Evolutionary conservation across 1,140 invertebrate genomes (phyloP), one percentile per base, ranked within the genome.

Genomic region (Andricus grossulariae): DNA sequence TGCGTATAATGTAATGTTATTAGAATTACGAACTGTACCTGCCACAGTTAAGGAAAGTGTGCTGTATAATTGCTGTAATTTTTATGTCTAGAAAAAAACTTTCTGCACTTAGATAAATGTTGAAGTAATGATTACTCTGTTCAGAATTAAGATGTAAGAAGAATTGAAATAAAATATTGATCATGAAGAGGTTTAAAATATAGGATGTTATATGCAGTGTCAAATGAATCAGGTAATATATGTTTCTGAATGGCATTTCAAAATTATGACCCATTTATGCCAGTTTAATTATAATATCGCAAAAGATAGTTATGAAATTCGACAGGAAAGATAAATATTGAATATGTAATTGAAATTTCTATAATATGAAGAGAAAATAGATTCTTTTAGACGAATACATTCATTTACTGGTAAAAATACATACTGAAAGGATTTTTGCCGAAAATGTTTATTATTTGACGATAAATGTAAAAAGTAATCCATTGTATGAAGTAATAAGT

Each of bases 401-500:
- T 8, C 10, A 10, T 7, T 0, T 11, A 2, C 7, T 10, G 2
- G 39, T 11, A 45, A 45, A 11, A 45, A 11, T 45, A 45, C 39
- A 45, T 45, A 45, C 1, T 49, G 13, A 25, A 19, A 55, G 7
- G 50, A 72, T 73, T 79, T 76, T 71, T 71, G 55, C 18, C 39
- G 76, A 39, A 76, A 52, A 77, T 70, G 72, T 70, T 66, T 32
- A 79, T 75, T 73, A 74, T 57, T 57, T 18, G 66, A 52, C 74
- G 5, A 77, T 74, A 16, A 74, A 52, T 45, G 70, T 54, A 76
- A 71, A 72, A 74, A 75, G 57, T 18, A 76, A 52, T 74, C 72
- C 73, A 19, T 66, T 75, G 21, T 45, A 80, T 72, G 57, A 52
- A 70, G 71, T 77, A 66, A 76, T 76, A 72, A 76, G 76, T 54